phyloP scores from a whole-genome alignment of 2,797 vertebrate species.

The Phylloscopus collybita region DNA sequence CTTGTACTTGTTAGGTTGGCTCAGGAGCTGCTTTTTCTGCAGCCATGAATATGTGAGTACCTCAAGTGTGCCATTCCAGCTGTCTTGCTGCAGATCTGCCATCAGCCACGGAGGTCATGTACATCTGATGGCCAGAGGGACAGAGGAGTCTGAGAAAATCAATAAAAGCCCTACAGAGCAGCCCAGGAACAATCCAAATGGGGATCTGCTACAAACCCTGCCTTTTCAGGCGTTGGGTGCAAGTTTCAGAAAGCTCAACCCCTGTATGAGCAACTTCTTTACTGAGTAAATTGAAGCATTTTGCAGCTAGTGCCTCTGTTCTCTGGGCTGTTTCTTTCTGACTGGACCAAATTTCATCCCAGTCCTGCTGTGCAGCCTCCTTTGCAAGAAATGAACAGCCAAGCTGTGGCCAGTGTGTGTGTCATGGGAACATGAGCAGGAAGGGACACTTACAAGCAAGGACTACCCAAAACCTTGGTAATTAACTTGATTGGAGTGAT shows the following conservation, averaged over 20 bases:
- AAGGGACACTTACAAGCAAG: not conserved
- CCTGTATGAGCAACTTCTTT: not conserved
- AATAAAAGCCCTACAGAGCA: not conserved
- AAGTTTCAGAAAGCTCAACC: not conserved
- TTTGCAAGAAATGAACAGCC: not conserved
- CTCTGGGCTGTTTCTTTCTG: not conserved
- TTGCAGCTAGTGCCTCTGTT: not conserved
- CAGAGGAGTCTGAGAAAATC: not conserved
- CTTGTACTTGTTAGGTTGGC: constrained; percentile 23
- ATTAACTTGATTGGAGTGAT: not conserved
- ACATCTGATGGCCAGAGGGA: not conserved
- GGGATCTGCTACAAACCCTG: not conserved
- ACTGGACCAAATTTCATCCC: not conserved
- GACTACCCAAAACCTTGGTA: not conserved
- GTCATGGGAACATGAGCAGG: not conserved
- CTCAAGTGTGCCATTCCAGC: not conserved
- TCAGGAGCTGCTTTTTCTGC: constrained; percentile 3
- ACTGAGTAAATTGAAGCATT: not conserved
- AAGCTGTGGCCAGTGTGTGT: not conserved
- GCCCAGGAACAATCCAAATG: not conserved
- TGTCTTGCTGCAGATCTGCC: constrained; percentile 20
- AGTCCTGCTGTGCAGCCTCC: not conserved
- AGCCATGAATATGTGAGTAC: not conserved
- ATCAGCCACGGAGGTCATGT: not conserved
- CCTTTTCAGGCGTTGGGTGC: not conserved